phyloP scores from a whole-genome alignment of 2,797 vertebrate genomes.

The Pampus argenteus region DNA sequence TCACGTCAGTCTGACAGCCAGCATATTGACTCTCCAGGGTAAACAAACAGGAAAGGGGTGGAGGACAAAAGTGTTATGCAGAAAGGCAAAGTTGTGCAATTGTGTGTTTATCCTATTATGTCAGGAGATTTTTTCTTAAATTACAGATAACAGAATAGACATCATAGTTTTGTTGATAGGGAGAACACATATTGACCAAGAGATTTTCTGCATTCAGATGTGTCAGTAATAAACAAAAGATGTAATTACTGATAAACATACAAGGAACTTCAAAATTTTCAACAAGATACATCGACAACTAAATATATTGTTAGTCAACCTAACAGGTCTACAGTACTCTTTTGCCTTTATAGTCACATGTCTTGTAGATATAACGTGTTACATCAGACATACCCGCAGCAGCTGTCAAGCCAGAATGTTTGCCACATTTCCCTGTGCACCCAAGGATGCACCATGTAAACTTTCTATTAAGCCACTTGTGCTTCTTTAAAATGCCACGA shows the following conservation, averaged over 20 bases:
- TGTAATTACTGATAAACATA: background rate
- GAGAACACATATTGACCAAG: background rate
- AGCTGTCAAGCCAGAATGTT: constrained; percentile 49
- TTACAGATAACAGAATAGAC: constrained; percentile 8
- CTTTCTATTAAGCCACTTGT: constrained; percentile 46
- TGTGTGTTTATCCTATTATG: constrained; percentile 28
- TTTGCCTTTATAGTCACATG: constrained; percentile 12
- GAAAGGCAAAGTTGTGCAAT: constrained; percentile 13
- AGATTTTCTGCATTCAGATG: background rate
- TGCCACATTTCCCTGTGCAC: constrained; percentile 34
- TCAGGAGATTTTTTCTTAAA: background rate
- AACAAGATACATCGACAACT: background rate
- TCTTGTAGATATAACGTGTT: constrained; percentile 30
- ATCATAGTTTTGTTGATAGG: background rate
- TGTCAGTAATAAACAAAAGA: background rate
- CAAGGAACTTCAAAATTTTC: background rate
- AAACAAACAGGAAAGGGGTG: constrained; percentile 72
- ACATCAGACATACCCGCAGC: constrained; percentile 38
- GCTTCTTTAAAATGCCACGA: constrained; percentile 26
- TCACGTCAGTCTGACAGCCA: constrained; percentile 51
- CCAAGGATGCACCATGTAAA: constrained; percentile 35
- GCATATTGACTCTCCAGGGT: constrained; percentile 57
- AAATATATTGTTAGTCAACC: background rate
- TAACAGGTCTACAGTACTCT: background rate
- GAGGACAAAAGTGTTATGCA: constrained; percentile 31